Evolutionary conservation across 2,797 vertebrate genomes (phyloP), one percentile per base, ranked within the genome.

Genomic region (Manis javanica): DNA sequence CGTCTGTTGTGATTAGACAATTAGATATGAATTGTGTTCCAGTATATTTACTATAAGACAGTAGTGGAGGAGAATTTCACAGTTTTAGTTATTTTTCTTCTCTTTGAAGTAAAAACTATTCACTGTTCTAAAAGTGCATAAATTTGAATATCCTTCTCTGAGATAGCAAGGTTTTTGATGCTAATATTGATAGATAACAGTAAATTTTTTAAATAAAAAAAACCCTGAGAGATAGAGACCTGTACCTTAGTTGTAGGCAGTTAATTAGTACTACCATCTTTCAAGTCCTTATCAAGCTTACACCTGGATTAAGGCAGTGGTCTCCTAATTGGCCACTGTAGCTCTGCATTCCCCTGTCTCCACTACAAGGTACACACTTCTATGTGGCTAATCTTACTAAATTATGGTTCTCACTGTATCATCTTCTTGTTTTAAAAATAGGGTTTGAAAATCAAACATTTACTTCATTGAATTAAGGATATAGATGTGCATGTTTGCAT

Each of bases 11-110:
- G 96, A 98, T 98, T 98, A 99, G 98, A 98, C 98, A 98, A 98
- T 99, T 98, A 98, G 97, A 98, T 98, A 98, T 81, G 98, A 98
- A 98, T 97, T 96, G 87, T 79, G 98, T 96, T 98, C 96, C 98
- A 98, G 98, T 98, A 88, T 98, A 97, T 99, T 98, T 98, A 98
- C 94, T 97, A 96, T 91, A 98, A 97, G 92, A 95, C 97, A 98
- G 98, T 98, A 98, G 94, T 96, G 98, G 97, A 98, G 92, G 95
- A 98, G 97, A 97, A 96, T 96, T 98, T 97, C 97, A 88, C 87
- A 92, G 91, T 97, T 94, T 92, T 98, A 97, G 87, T 83, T 94
- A 57, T 91, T 97, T 90, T 97, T 77, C 51, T 98, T 96, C 91
- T 93, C 0, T 16, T 97, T 97, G 95, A 97, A 97, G 89, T 85